Evolutionary conservation across 2,888 invertebrate species (phyloP), one percentile per base, ranked within the genome.

Genomic region (Coleophora deauratella): DNA sequence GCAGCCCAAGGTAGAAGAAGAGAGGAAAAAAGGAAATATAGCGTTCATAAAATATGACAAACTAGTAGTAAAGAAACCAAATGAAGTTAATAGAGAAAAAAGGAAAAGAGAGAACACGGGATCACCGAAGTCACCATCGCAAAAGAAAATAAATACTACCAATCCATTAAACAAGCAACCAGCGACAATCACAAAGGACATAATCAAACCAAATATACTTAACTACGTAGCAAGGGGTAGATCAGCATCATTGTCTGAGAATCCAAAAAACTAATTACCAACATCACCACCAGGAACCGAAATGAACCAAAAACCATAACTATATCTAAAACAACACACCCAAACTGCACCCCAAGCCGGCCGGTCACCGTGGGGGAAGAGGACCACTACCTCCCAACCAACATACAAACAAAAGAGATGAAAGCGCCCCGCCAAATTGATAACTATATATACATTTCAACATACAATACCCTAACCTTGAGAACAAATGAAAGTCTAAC

Each of bases 81-180:
- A 27, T 14, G 43, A 43, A 10, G 37, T 12, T 33, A 43, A 37
- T 36, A 34, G 38, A 40, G 42, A 48, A 36, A 48, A 48, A n/a
- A 47, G 47, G 37, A 48, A 45, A 48, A 43, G 42, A 42, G 46
- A 46, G 35, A 34, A 14, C n/a, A 41, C 49, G 40, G 40, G 45
- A 27, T 49, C 46, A 37, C 49, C 49, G 11, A 49, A 43, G 15
- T 21, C 7, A 32, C 13, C 36, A 37, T 13, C 42, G 36, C 37
- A 43, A 41, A 48, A 46, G 38, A 48, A 45, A 38, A 15, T 34
- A 21, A 2, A 9, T 2, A 39, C 30, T n/a, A 30, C 38, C 31
- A 21, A 21, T 6, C 13, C n/a, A 9, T 12, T 40, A 33, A 40
- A 43, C 33, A 4, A 35, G 37, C 35, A 39, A 27, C 28, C 42